Base-by-base conservation (phyloP, 2,888 invertebrate species). In the Lacanobia oleracea region DNA sequence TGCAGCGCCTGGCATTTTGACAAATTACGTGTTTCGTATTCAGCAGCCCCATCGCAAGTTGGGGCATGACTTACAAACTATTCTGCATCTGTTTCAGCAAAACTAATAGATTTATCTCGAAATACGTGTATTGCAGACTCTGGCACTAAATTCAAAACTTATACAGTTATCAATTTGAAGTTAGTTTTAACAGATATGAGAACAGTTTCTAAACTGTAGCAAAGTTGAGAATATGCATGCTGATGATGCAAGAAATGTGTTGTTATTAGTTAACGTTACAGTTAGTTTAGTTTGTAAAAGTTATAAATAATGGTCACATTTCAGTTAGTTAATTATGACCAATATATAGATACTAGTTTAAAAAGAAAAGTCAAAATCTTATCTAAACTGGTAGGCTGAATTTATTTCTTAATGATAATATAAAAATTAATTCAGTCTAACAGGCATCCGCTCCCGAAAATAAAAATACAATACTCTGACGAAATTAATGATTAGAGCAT, bases 1-100 rank as follows among this genome's bases (percentile, higher is more conserved):
- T 79, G 74, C 48, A 67, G 10, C 9, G 33, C 7, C 16, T 40
- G 57, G 18, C 67, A 67, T 59, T 73, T 62, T 67, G 62, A 73
- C 51, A 67, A 62, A 79, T 67, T 37, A 67, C 67, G 10, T 63
- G 18, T 57, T 73, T 67, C 10, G 14, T 51, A 76, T 76, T 72
- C 72, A 65, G 60, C 16, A 45, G 14, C 12, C 45, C n/a, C 10
- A 37, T 18, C 12, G 18, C 33, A 21, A 21, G 33, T 21, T 37
- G n/a, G 7, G 33, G 14, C n/a, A n/a, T 59, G 14, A 37, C 45
- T 74, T 40, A 6, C 51, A 69, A 79, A 56, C 27, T 37, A 48
- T 63, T 57, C 18, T 69, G 69, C 56, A 60, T 54, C 48, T 56
- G 51, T 70, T 80, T 48, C 12, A 56, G 23, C 10, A 1, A 53